Base-by-base conservation (phyloP, 2,113 vertebrate species). In the Ploceus nigricollis region DNA sequence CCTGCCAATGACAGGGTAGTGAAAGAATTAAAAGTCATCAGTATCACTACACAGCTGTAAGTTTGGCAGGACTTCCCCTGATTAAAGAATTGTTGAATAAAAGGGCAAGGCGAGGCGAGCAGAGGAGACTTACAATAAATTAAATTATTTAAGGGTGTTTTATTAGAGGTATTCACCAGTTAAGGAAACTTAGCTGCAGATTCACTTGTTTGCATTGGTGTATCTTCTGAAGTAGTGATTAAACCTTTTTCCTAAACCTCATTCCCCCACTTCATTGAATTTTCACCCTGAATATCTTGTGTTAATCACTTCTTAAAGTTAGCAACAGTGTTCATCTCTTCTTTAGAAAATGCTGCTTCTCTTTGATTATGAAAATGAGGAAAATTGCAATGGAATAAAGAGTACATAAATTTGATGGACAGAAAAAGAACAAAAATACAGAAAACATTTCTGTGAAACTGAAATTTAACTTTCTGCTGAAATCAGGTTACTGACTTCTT, bases 401-500 rank as follows among this genome's bases (percentile, higher is more conserved):
- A 54, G 17, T 25, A 39, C 28, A 39, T 91, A 60, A 77, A 16
- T 4, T 15, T 15, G 40, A 40, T 8, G 48, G 33, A 70, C 13
- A 51, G 64, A 87, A 60, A 20, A 11, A 22, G 15, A 64, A 73
- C 45, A 45, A 79, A 65, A 95, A 48, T 37, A 72, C 1, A 84
- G 18, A 22, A 54, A 64, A 40, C 21, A 72, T 37, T 71, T 91
- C 53, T 90, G 14, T 84, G 82, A 64, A 84, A 90, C 13, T 53
- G 64, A 70, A 93, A 68, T 73, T 56, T 35, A 83, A 82, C 45
- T 28, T 87, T 96, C 42, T 76, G 24, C 61, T 89, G 76, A 84
- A 94, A 94, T 81, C 47, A 91, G 78, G 53, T 40, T 79, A 69
- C 65, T 22, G 39, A 63, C 60, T 91, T 45, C 77, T 87, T 85